phyloP scores from a whole-genome alignment of 92 coral and sea anemone genomes.

The Parazoanthus atlanticus region DNA sequence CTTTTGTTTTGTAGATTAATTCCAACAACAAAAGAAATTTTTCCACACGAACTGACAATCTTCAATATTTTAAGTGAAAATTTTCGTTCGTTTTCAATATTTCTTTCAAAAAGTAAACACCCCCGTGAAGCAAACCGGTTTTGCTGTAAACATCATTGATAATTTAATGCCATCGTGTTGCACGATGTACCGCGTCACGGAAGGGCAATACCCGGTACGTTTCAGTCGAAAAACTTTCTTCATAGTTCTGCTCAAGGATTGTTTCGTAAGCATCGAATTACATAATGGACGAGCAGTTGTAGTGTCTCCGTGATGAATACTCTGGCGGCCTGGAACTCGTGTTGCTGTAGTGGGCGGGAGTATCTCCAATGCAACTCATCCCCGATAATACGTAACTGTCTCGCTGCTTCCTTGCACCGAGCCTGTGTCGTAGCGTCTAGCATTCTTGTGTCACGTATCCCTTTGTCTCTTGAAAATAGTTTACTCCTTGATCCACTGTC shows the following conservation, averaged over 20 bases:
- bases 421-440: neutral
- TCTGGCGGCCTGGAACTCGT: neutral
- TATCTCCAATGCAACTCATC: constrained; percentile 27
- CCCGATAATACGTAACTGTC: neutral
- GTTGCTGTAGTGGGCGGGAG: neutral
- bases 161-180: neutral
- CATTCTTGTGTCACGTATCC: neutral
- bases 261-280: neutral
- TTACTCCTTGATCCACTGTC: neutral
- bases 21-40: neutral
- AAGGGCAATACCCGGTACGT: neutral
- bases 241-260: neutral
- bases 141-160: neutral
- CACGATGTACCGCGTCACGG: neutral
- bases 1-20: neutral
- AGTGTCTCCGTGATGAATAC: constrained; percentile 10
- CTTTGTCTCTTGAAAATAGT: neutral
- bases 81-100: neutral
- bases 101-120: neutral
- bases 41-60: neutral
- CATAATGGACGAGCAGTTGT: neutral
- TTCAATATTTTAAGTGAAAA: neutral
- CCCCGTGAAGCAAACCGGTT: neutral
- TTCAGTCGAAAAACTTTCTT: neutral
- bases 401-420: neutral